Evolutionary conservation across 2,113 vertebrate species (phyloP), one percentile per base, ranked within the genome.

Genomic region (Arothron firmamentum): DNA sequence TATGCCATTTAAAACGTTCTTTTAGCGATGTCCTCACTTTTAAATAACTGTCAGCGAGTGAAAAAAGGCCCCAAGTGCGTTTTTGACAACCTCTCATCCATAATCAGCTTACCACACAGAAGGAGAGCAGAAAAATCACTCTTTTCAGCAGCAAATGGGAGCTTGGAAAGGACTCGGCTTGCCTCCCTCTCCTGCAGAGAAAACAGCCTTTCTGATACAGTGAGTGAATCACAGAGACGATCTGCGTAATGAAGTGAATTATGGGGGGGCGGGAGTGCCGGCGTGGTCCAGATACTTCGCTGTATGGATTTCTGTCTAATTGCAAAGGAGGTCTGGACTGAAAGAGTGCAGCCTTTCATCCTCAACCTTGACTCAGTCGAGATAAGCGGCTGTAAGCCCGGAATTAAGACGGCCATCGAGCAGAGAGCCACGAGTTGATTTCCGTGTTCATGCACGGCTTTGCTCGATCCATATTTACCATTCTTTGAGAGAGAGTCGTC

Each of bases 241-340:
- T 70, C 84, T 1, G 52, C 65, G 79, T 87, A 85, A 87, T 87
- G 82, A 87, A 78, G 70, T 71, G 71, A 87, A 85, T 85, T 79
- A 88, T 79, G 74, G 80, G 72, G 64, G 38, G 19, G 59, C 54
- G 25, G 67, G 80, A 78, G 76, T 78, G 76, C 59, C 71, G 72
- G 72, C 83, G 70, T 59, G 79, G 43, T 78, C 59, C 79, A 80
- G 72, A 72, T 68, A 70, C 70, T 57, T 47, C 46, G 21, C 28
- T 5, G 54, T 80, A 83, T 80, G 70, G 81, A 86, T 82, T 78
- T 51, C 23, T 55, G 65, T 45, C 81, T 84, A 87, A 88, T 88
- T 86, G 84, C 78, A 85, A 84, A 81, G 79, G 52, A 74, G 78
- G 21, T 59, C 42, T 3, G 48, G 75, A 74, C 83, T 81, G 72